Evolutionary conservation across 2,888 invertebrate species (phyloP).

Genomic region (Cheilosia scutellata): DNA sequence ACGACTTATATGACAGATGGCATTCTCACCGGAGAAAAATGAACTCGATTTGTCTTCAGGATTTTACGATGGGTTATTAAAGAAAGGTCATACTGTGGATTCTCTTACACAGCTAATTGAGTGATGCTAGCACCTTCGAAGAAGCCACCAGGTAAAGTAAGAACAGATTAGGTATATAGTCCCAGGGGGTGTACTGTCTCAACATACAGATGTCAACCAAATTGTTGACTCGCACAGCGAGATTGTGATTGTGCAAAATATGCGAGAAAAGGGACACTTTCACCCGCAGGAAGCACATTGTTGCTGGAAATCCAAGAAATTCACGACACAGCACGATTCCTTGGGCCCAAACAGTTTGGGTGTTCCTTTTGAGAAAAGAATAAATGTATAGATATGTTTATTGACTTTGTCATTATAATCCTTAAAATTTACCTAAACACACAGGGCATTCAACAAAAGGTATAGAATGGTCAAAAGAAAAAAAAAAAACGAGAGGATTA

Average conservation of each 20-base stretch:
- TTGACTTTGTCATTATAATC: conserved; percentile 71
- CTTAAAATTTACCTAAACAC: conserved; percentile 74
- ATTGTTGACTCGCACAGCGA: conserved; percentile 19
- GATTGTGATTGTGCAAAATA: conserved; percentile 58
- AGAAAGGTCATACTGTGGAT: conserved; percentile 24
- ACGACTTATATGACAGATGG: conserved; percentile 14
- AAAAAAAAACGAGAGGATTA: conserved; percentile 39
- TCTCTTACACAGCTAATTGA: conserved; percentile 53
- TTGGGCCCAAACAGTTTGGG: conserved; percentile 29
- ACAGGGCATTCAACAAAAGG: conserved; percentile 23
- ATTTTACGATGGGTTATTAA: conserved; percentile 34
- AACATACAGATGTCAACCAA: conserved; percentile 64
- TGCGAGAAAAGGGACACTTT: conserved; percentile 52
- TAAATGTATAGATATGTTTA: conserved; percentile 67
- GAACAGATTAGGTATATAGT: neutral
- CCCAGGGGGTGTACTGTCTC: conserved; percentile 22
- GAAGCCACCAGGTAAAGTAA: conserved; percentile 7
- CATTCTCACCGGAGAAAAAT: conserved; percentile 15
- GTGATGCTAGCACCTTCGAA: conserved; percentile 22
- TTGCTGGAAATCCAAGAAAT: conserved; percentile 61
- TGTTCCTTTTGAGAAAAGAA: conserved; percentile 23
- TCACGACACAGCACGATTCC: conserved; percentile 62
- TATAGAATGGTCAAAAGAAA: neutral
- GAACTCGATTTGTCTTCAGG: conserved; percentile 24
- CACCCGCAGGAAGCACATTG: conserved; percentile 51